These are phyloP conservation scores for Apodemia mormo DNA, from an alignment of 2,888 invertebrate genomes.

Conservation along the genomic window DNA sequence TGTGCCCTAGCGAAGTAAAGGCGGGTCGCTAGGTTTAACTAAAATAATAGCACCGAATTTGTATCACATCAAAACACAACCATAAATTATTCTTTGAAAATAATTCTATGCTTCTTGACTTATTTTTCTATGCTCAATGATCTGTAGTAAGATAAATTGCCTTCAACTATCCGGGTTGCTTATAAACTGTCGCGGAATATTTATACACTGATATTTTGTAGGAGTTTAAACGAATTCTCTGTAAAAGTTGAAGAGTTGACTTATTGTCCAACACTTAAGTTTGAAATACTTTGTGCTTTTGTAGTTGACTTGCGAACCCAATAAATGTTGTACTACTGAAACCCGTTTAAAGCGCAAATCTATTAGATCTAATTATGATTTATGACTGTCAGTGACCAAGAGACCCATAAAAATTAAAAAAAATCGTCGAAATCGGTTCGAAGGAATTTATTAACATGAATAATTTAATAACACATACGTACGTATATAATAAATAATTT, in stretches of 20 bases:
- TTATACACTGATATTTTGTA: constrained; percentile 6
- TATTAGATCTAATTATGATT: too few relatives aligned
- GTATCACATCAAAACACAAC: not conserved
- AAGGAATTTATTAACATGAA: too few relatives aligned
- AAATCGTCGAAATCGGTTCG: too few relatives aligned
- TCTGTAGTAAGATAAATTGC: constrained; percentile 22
- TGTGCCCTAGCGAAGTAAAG: not conserved
- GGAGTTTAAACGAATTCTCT: not conserved
- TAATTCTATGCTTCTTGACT: constrained; percentile 19
- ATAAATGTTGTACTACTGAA: too few relatives aligned
- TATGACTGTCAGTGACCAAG: too few relatives aligned
- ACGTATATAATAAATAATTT: too few relatives aligned
- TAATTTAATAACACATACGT: too few relatives aligned
- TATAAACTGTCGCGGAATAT: constrained; percentile 10
- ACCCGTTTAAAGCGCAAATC: too few relatives aligned
- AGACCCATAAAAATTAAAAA: too few relatives aligned
- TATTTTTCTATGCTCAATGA: constrained; percentile 24
- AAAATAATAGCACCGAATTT: not conserved
- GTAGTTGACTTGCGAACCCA: too few relatives aligned
- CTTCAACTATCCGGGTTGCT: constrained; percentile 6
- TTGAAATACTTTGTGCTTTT: too few relatives aligned
- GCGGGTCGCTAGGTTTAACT: not conserved
- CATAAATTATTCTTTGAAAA: constrained; percentile 11
- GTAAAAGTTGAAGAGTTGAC: not conserved
- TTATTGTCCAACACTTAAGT: not conserved